phyloP scores from a whole-genome alignment of 53 echinoderm and acorn worm genomes.

The Holothuria leucospilota region DNA sequence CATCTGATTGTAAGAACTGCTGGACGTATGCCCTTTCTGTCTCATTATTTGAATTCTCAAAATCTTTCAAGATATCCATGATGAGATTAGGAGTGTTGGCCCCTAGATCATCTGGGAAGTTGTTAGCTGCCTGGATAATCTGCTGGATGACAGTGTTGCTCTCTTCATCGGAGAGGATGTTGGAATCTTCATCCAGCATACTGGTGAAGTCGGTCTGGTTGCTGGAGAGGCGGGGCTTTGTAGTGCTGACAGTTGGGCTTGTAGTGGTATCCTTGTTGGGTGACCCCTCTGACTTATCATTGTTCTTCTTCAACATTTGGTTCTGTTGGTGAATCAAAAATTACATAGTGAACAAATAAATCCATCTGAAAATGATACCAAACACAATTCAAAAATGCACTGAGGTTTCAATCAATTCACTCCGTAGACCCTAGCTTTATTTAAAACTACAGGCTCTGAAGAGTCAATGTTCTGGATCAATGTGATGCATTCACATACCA shows the following conservation, averaged over 20 bases:
- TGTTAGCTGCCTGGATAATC: conserved; percentile 70
- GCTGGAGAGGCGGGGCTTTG: conserved; percentile 76
- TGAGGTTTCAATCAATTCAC: no score
- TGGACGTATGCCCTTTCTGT: conserved; percentile 20
- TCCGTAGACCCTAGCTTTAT: no score
- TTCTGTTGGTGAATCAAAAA: background rate
- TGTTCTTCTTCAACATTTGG: conserved; percentile 29
- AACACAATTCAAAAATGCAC: no score
- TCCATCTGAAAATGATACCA: no score
- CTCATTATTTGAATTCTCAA: conserved; percentile 60
- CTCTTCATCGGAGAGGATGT: conserved; percentile 69
- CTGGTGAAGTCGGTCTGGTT: conserved; percentile 47
- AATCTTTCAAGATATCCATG: conserved; percentile 85
- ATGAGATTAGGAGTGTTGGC: conserved; percentile 81
- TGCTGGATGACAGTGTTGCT: conserved; percentile 74
- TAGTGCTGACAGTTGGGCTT: conserved; percentile 82
- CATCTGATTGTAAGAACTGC: conserved; percentile 29
- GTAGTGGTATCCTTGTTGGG: conserved; percentile 71
- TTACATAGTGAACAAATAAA: no score
- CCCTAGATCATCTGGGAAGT: conserved; percentile 79
- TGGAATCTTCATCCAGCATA: conserved; percentile 48
- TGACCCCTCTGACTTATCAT: conserved; percentile 11
- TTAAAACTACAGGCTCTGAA: no score
- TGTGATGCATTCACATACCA: no score
- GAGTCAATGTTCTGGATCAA: no score